Conservation (phyloP, 1,140 invertebrate genomes). For the Sinella curviseta region DNA sequence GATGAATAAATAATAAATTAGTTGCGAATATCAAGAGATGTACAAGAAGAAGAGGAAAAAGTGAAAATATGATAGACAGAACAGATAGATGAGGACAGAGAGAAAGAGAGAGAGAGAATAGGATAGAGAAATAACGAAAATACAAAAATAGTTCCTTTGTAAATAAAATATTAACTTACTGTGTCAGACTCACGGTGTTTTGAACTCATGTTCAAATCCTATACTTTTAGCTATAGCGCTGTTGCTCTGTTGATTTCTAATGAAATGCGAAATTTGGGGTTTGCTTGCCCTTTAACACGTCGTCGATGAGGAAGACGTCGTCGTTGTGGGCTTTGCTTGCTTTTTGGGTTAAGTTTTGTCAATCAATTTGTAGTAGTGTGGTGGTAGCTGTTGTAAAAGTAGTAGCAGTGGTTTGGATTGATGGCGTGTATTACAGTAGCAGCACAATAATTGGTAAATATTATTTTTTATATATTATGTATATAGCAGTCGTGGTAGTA, state of each 20-base stretch:
- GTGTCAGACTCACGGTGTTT: constrained; percentile 44
- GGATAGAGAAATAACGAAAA: not conserved
- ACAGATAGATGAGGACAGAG: not conserved
- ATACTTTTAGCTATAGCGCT: too few species aligned
- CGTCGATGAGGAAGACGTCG: not conserved
- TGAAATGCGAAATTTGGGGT: too few species aligned
- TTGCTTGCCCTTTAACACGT: not conserved
- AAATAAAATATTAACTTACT: constrained; percentile 30
- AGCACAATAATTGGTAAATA: too few species aligned
- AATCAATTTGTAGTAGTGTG: not conserved
- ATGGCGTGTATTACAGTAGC: not conserved
- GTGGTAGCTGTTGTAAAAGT: too few species aligned
- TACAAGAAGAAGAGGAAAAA: not conserved
- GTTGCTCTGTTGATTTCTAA: not conserved
- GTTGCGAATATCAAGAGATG: too few species aligned
- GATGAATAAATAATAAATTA: too few species aligned
- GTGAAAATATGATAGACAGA: not conserved
- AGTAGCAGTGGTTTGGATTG: too few species aligned
- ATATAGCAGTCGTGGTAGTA: not conserved
- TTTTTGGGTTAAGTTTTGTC: not conserved
- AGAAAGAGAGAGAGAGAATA: not conserved
- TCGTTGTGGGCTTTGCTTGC: not conserved
- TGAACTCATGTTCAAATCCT: constrained; percentile 36
- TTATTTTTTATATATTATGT: too few species aligned
- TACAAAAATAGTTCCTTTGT: not conserved